Evolutionary conservation across 2,888 invertebrate genomes (phyloP), one percentile per base, ranked within the genome.

Genomic region (Drosophila crucigera): DNA sequence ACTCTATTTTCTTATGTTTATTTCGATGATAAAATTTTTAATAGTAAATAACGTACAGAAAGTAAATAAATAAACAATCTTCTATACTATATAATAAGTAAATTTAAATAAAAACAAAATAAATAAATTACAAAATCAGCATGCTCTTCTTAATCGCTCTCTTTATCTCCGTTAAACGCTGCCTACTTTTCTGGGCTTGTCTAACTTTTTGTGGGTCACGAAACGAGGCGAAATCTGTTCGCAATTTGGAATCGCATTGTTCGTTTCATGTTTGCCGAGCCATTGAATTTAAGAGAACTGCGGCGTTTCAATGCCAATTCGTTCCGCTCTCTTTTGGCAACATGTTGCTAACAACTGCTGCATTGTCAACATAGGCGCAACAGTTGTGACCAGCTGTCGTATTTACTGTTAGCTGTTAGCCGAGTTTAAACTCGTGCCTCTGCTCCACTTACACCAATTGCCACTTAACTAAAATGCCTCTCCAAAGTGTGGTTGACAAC

Each of bases 281-380:
- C 30, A 7, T 3, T 14, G 0, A 0, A 54, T 47, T 76, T 73
- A 73, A 73, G 73, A 79, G 77, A 22, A 6, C 25, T 9, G 19
- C 11, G 11, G 3, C 56, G 87, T 90, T 82, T 39, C 80, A 59
- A 41, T 87, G 9, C 78, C 87, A 84, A 4, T 16, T 10, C 52
- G 71, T 87, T 65, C 84, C 91, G 55, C 81, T 74, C 83, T 86
- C 76, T 52, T 11, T 60, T 84, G 10, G 87, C 91, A 87, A 89
- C 91, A 84, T 86, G 89, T 86, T 86, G 79, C 52, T 2, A 66
- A 10, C 14, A 19, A 2, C 22, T 19, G 16, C n/a, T n/a, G 52
- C 58, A 56, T 30, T 59, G 49, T 41, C 60, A 69, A 75, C 60
- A 83, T 52, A 70, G 39, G 58, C 43, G 80, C 85, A 85, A 85